A percentile compares a stretch with the other conserved stretches of the same genome.
Conservation (phyloP, 2,797 vertebrate species). For the Amazona finschi region DNA sequence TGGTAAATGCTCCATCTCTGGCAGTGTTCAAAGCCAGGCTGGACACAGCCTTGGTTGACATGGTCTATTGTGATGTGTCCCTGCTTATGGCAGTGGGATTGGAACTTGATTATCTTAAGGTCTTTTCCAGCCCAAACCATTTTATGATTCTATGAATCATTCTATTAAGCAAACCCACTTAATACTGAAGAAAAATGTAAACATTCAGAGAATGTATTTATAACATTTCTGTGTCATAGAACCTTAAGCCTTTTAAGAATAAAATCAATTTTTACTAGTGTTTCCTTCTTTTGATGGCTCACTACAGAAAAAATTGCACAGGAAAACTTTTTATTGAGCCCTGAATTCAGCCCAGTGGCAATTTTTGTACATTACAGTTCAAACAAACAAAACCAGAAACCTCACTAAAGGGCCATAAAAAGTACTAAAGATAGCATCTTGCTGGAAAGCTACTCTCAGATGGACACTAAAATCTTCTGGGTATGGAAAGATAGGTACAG, state of each 20-base stretch:
- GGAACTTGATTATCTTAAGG: background rate
- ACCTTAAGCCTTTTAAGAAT: background rate
- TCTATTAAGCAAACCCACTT: background rate
- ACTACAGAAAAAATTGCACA: background rate
- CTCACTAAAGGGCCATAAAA: background rate
- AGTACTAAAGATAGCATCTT: background rate
- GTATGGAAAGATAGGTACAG: too few relatives aligned
- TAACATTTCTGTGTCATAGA: background rate
- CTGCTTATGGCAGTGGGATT: background rate
- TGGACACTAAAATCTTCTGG: fast-evolving
- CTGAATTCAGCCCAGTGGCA: background rate
- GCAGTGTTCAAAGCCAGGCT: background rate
- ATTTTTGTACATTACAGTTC: background rate
- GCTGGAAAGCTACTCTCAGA: background rate
- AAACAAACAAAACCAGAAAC: background rate
- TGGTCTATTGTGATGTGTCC: background rate
- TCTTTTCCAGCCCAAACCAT: background rate
- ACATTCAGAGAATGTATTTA: background rate
- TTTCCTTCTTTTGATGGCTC: background rate
- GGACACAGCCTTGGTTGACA: background rate
- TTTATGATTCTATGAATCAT: background rate
- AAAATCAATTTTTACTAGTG: background rate
- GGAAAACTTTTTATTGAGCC: background rate
- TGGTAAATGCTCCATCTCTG: background rate
- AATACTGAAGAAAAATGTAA: background rate